Percentiles rank a stretch among this genome's conserved stretches.
Conservation (phyloP, 2,888 invertebrate genomes). For the Incurvaria masculella region DNA sequence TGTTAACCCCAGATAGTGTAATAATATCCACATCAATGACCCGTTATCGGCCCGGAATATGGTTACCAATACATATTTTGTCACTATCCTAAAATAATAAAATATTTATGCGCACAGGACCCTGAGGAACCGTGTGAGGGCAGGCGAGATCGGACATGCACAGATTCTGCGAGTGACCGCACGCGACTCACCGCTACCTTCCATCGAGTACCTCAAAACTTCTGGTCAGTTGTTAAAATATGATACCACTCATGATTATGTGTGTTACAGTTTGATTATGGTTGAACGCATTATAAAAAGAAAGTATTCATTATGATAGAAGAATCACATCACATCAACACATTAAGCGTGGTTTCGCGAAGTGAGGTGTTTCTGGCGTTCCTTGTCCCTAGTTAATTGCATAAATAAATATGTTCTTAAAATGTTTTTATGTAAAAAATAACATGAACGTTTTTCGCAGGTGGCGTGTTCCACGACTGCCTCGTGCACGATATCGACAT, state of each 20-base stretch:
- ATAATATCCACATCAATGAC: no score
- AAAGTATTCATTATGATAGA: no score
- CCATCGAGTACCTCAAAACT: slow-evolving; percentile 55
- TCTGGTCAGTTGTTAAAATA: slow-evolving; percentile 40
- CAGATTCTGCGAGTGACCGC: slow-evolving; percentile 62
- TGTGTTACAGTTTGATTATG: neutral
- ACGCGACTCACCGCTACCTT: slow-evolving; percentile 63
- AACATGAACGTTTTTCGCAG: slow-evolving; percentile 25
- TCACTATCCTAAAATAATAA: no score
- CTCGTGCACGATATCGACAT: slow-evolving; percentile 68
- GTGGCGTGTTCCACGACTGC: slow-evolving; percentile 68
- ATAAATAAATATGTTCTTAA: neutral
- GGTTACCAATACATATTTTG: no score
- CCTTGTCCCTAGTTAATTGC: no score
- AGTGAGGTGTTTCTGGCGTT: no score
- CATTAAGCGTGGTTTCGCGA: no score
- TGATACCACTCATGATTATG: slow-evolving; percentile 3
- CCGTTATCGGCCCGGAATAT: no score
- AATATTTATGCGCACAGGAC: slow-evolving; percentile 20
- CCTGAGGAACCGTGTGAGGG: slow-evolving; percentile 45
- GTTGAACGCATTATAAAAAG: no score
- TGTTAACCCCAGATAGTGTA: no score
- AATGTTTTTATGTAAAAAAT: neutral
- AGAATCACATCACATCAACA: no score
- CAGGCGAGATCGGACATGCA: slow-evolving; percentile 60